A percentile compares a stretch with the other conserved stretches of the same genome.
Conservation (phyloP, 2,888 invertebrate genomes). For the Clitarchus hookeri region DNA sequence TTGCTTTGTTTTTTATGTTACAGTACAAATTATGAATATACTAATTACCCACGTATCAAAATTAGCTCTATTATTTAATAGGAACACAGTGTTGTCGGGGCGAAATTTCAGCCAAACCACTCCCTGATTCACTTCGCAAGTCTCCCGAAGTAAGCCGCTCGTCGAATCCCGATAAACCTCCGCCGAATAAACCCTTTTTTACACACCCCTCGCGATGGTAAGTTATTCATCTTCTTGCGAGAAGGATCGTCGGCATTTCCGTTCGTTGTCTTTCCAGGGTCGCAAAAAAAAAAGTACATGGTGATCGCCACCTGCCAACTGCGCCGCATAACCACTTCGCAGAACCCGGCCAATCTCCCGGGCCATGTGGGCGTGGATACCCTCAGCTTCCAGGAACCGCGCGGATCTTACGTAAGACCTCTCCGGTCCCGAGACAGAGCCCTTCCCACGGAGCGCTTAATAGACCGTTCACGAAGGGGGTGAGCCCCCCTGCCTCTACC, state of each 20-base stretch:
- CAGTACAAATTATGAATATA: too few relatives aligned
- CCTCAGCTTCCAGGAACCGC: neutral
- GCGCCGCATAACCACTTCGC: constrained; percentile 10
- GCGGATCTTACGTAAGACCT: neutral
- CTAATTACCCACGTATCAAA: too few relatives aligned
- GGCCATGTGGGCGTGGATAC: neutral
- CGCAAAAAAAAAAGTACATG: neutral
- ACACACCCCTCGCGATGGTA: neutral
- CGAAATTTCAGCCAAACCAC: neutral
- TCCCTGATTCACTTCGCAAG: neutral
- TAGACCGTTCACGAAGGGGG: constrained; percentile 4
- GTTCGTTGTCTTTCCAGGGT: constrained; percentile 14
- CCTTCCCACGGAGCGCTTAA: neutral
- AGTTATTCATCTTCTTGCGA: neutral
- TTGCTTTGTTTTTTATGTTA: too few relatives aligned
- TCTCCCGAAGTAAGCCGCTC: neutral
- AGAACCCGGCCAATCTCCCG: neutral
- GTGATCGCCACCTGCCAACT: neutral
- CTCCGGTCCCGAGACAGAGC: neutral
- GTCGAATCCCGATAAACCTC: neutral
- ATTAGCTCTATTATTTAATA: too few relatives aligned
- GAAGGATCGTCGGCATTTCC: constrained; percentile 7
- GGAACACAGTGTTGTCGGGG: neutral
- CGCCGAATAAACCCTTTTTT: neutral
- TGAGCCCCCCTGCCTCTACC: neutral